Conservation (phyloP, 2,113 vertebrate genomes). For the Dromaius novaehollandiae region DNA sequence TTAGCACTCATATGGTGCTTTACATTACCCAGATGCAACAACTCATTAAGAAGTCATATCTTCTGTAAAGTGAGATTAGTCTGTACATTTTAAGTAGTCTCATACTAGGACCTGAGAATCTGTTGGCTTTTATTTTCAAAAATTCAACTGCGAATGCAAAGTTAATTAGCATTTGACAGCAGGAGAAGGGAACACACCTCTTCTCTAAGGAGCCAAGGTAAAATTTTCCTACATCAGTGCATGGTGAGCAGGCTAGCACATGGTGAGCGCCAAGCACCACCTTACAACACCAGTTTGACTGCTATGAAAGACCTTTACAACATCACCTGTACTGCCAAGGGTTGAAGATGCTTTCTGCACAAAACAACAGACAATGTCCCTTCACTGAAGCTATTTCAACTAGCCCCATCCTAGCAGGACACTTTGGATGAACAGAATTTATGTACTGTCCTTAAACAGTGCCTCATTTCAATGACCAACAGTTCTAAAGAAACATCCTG, state of each 20-base stretch:
- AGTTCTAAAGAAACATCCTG: not conserved
- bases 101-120: not conserved
- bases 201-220: fast-evolving
- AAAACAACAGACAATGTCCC: not conserved
- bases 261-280: not conserved
- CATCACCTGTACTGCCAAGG: not conserved
- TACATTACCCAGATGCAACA: not conserved
- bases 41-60: not conserved
- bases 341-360: not conserved
- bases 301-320: not conserved
- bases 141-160: not conserved
- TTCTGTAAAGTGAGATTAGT: not conserved
- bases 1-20: not conserved
- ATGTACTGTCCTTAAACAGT: not conserved
- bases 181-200: not conserved
- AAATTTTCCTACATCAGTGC: not conserved
- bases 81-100: not conserved
- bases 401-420: not conserved
- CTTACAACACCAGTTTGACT: not conserved
- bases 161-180: not conserved
- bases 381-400: not conserved
- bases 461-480: not conserved
- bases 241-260: not conserved
- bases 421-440: not conserved
- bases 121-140: not conserved